Base-by-base conservation (phyloP, 2,888 invertebrate species). In the Ctena decussata region DNA sequence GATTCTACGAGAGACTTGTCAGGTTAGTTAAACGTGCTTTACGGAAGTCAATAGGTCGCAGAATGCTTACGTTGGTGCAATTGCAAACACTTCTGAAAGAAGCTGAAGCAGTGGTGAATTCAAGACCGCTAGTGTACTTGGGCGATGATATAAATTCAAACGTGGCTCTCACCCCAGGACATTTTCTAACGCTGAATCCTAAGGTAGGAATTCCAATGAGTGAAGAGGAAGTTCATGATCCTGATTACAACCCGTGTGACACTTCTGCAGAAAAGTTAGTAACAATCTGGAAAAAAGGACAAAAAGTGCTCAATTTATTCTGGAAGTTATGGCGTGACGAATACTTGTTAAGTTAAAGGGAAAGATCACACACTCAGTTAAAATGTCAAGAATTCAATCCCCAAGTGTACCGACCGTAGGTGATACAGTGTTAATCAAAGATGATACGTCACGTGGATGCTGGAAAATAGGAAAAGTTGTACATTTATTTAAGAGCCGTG, bases 101-200 rank as follows among this genome's bases (percentile, higher is more conserved):
- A 41, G 32, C 32, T n/a, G 60, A 75, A 27, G 41, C 74, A 24
- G 46, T 80, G 37, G 70, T 80, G 1, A 81, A 81, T 41, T 70
- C 81, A 27, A 70, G 71, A 53, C 81, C 81, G 44, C 35, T 77
- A 32, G 72, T 81, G n/a, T 80, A 80, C 57, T 27, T 77, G 12
- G 57, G 81, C n/a, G 76, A 71, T 57, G 81, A 81, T 53, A 69
- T 81, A 8, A 70, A 81, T 30, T 71, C 81, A 21, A 72, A 41
- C 44, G 49, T 77, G 0, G 39, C 37, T 18, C 71, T 77, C 1
- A 81, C 81, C 24, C 81, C 76, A 35, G 57, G 44, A 6, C 81
- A 81, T 71, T 76, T 81, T 39, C 60, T 81, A 18, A 39, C 71
- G 27, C 49, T 76, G 27, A 81, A 81, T 60, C 82, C 73, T 21